Percentiles rank a stretch among this genome's conserved stretches.
Evolutionary conservation across 1,140 invertebrate genomes (phyloP).

Genomic region (Pemphigus obesinymphae): DNA sequence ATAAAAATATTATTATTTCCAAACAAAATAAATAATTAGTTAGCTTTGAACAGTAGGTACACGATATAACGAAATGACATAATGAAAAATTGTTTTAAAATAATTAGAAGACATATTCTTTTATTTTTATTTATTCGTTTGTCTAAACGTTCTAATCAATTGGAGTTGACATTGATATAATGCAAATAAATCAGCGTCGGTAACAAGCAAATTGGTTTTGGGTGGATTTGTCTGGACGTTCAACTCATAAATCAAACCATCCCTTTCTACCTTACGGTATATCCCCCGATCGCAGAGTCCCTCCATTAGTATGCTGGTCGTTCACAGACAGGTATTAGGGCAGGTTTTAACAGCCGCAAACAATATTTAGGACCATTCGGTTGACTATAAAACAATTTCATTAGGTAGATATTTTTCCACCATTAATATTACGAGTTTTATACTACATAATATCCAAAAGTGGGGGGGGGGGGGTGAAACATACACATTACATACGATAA

Average conservation of each 20-base stretch:
- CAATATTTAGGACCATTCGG: neutral
- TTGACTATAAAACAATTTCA: neutral
- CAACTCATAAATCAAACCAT: neutral
- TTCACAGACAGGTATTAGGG: slow-evolving; percentile 6
- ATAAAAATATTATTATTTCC: too few species aligned
- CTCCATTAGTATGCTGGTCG: slow-evolving; percentile 13
- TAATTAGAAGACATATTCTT: too few species aligned
- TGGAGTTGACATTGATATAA: slow-evolving; percentile 8
- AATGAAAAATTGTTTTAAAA: too few species aligned
- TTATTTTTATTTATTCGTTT: neutral
- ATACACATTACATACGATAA: too few species aligned
- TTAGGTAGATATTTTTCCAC: neutral
- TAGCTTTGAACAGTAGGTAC: too few species aligned
- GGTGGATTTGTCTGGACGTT: slow-evolving; percentile 2
- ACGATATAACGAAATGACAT: too few species aligned
- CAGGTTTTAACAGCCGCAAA: neutral
- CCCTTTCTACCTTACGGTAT: neutral
- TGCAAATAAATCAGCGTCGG: slow-evolving; percentile 39
- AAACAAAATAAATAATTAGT: too few species aligned
- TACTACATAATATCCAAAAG: too few species aligned
- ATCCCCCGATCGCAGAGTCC: neutral
- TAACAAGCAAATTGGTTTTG: slow-evolving; percentile 22
- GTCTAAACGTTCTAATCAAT: neutral
- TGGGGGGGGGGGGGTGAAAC: neutral
- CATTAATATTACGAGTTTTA: neutral